These are phyloP conservation scores for Holothuria scabra DNA, from an alignment of 53 echinoderm and acorn worm species.

Conservation along the genomic window DNA sequence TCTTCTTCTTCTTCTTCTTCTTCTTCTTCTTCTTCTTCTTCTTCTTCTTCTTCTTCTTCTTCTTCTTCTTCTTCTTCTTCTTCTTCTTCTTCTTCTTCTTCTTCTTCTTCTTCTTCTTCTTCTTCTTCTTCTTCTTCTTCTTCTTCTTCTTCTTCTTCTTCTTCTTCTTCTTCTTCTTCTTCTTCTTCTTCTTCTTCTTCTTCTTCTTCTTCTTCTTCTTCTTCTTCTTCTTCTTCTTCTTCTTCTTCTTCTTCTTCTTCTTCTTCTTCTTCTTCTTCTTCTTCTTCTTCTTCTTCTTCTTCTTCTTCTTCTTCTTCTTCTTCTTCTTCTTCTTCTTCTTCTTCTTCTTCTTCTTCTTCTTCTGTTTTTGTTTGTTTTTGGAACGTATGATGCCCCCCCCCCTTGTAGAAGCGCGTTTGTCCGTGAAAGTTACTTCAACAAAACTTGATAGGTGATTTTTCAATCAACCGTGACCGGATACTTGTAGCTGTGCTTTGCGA, in stretches of 20 bases:
- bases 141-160: neutral
- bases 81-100: conserved; percentile 4
- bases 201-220: conserved; percentile 20
- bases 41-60: neutral
- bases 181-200: neutral
- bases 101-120: neutral
- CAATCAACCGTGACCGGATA: too few species aligned
- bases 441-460: too few species aligned
- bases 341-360: conserved; percentile 43
- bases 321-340: conserved; percentile 48
- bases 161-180: neutral
- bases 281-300: conserved; percentile 43
- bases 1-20: neutral
- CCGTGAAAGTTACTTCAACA: too few species aligned
- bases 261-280: conserved; percentile 45
- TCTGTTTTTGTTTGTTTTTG: too few species aligned
- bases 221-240: conserved; percentile 28
- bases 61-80: neutral
- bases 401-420: too few species aligned
- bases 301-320: conserved; percentile 46
- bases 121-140: neutral
- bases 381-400: too few species aligned
- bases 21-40: neutral
- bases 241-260: conserved; percentile 41
- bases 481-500: too few species aligned